Percentiles rank a stretch among this genome's conserved stretches.
Conservation (phyloP, 2,113 vertebrate species). For the Lasiurus cinereus region DNA sequence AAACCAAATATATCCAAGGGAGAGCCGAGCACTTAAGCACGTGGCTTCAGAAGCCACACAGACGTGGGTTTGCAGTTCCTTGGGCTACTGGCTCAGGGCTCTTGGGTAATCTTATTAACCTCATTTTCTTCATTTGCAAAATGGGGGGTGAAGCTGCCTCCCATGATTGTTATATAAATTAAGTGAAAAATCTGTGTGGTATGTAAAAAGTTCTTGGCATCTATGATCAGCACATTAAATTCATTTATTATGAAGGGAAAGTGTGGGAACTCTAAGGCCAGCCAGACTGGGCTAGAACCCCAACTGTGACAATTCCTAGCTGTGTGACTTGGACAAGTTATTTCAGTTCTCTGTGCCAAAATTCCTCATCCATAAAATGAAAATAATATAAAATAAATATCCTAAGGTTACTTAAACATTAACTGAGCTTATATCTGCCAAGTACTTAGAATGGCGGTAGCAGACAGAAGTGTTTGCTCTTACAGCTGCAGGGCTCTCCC, state of each 20-base stretch:
- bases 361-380: neutral
- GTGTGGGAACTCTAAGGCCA: neutral
- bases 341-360: neutral
- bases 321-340: neutral
- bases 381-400: neutral
- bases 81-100: neutral
- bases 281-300: neutral
- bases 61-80: neutral
- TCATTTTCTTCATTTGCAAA: constrained; percentile 26
- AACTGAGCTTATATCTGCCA: neutral
- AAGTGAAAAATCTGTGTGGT: neutral
- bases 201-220: neutral
- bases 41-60: neutral
- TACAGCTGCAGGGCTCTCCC: neutral
- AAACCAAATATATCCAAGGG: neutral
- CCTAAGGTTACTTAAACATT: neutral
- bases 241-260: neutral
- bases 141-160: neutral
- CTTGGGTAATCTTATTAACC: neutral
- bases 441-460: neutral
- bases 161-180: neutral
- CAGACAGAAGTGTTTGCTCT: neutral
- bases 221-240: neutral
- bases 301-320: neutral
- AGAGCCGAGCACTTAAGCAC: neutral